These are phyloP conservation scores for Phocides pigmalion DNA, from an alignment of 1,140 invertebrate species.

Conservation along the genomic window DNA sequence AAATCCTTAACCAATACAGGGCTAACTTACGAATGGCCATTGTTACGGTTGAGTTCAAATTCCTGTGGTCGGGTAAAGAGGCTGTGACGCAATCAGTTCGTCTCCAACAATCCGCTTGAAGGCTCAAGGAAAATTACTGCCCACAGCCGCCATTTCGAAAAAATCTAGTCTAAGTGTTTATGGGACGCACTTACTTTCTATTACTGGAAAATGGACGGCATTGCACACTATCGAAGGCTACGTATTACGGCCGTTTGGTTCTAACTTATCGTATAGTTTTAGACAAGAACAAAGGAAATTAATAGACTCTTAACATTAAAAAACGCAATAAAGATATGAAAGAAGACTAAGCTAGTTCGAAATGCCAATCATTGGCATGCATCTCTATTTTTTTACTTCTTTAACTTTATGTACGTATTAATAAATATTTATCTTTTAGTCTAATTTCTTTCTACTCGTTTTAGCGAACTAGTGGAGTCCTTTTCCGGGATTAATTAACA, in stretches of 20 bases:
- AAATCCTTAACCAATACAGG: not conserved
- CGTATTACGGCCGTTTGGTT: not conserved
- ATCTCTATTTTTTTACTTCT: no score
- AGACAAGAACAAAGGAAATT: no score
- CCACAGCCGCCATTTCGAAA: conserved; percentile 46
- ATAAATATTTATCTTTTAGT: no score
- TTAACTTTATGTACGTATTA: no score
- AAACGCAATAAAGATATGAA: no score
- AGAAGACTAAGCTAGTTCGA: no score
- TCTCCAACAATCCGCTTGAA: conserved; percentile 32
- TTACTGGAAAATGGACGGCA: conserved; percentile 38
- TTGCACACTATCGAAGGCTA: not conserved
- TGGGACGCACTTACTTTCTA: conserved; percentile 43
- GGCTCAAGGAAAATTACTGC: conserved; percentile 38
- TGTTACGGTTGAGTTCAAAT: conserved; percentile 5
- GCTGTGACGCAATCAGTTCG: conserved; percentile 5
- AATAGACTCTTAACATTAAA: no score
- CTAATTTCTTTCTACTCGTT: no score
- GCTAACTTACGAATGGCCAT: conserved; percentile 1
- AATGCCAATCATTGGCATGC: no score
- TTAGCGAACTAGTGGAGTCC: no score
- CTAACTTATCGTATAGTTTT: not conserved
- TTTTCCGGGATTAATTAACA: no score
- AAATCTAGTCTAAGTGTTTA: conserved; percentile 47
- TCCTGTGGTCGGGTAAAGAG: not conserved